Evolutionary conservation across 2,888 invertebrate species (phyloP).

Genomic region (Dinocampus coccinellae): DNA sequence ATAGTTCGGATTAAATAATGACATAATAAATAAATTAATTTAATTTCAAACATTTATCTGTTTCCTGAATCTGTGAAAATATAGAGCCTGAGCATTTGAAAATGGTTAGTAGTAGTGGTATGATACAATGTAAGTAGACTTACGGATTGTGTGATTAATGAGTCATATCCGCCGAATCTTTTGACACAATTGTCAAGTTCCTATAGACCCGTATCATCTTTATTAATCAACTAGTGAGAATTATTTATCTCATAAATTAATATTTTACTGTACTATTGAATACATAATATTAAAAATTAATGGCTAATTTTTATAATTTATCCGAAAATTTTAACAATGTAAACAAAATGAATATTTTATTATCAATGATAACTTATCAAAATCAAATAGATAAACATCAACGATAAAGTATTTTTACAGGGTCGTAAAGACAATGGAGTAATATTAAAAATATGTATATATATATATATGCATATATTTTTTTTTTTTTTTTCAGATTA

Average conservation of each 20-base stretch:
- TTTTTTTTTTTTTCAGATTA: not conserved
- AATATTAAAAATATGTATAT: too few species aligned
- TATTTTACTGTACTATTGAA: too few species aligned
- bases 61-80: not conserved
- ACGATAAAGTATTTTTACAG: too few species aligned
- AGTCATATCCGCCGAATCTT: not conserved
- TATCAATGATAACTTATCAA: too few species aligned
- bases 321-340: too few species aligned
- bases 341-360: too few species aligned
- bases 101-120: not conserved
- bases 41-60: not conserved
- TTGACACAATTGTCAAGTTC: not conserved
- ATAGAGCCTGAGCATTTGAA: not conserved
- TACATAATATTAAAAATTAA: too few species aligned
- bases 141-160: not conserved
- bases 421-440: too few species aligned
- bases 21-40: not conserved
- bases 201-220: not conserved
- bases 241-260: too few species aligned
- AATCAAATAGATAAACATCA: too few species aligned
- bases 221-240: too few species aligned
- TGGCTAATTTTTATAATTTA: too few species aligned
- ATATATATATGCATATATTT: not conserved
- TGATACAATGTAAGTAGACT: not conserved
- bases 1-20: not conserved